Evolutionary conservation across 2,797 vertebrate species (phyloP), one percentile per base, ranked within the genome.

Genomic region (Sebastes itinus): DNA sequence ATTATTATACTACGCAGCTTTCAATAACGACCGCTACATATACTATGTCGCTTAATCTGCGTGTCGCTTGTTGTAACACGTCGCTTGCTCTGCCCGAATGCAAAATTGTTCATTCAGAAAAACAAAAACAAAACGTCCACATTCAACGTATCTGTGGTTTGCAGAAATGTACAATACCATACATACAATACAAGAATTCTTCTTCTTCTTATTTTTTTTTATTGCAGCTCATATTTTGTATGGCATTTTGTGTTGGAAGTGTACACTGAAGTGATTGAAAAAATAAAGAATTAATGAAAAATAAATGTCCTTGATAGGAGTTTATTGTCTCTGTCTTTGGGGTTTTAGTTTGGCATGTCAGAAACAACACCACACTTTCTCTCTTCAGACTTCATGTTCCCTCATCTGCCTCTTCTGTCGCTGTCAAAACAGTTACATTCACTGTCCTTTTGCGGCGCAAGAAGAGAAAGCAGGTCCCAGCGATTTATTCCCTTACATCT

Each of bases 141-240:
- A 46, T 16, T 46, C 42, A 46, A 46, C 1, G 16, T 46, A 46
- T 2, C 42, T 46, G 42, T 46, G 42, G 6, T 46, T 46, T 46
- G 42, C 42, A 46, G 42, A 46, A 16, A 46, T 0, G 16, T 16
- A 46, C 42, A 46, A 46, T 46, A 46, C 42, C 0, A 46, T 18
- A 46, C 14, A 46, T 46, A 52, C 7, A 16, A 35, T n/a, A 23
- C 23, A 46, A 14, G 6, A 64, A 18, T 58, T 55, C 4, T 58
- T 27, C 4, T 14, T n/a, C 0, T 54, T 2, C 0, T 52, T 14
- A 1, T 11, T 14, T 38, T 38, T 38, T 38, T 6, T 12, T 58
- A 58, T 59, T 33, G 60, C 22, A 6, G n/a, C 7, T 23, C 1
- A 25, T 38, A n/a, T 64, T 63, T 38, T 16, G 4, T 64, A n/a